These are phyloP conservation scores for Eupithecia centaureata DNA, from an alignment of 2,888 invertebrate species.

Conservation along the genomic window DNA sequence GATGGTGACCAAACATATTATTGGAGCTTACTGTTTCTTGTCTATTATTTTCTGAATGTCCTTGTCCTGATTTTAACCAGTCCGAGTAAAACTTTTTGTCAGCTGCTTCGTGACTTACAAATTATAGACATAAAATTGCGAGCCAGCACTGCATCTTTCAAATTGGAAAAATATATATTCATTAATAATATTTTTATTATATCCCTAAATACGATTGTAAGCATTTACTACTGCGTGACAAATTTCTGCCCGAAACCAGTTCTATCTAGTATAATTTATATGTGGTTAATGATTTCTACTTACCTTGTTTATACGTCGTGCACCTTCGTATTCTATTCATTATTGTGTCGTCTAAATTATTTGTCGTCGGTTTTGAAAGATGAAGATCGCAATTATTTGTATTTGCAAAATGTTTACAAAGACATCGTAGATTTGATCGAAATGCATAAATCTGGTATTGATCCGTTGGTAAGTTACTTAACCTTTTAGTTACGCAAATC, in stretches of 20 bases:
- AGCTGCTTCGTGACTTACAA: not conserved
- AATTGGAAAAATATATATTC: not conserved
- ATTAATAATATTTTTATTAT: not conserved
- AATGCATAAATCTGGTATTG: conserved; percentile 10
- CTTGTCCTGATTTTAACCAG: not conserved
- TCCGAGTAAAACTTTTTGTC: conserved; percentile 4
- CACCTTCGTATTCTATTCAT: not conserved
- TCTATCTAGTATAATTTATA: not conserved
- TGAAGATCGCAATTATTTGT: not conserved
- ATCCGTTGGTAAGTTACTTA: not conserved
- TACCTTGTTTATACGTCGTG: not conserved
- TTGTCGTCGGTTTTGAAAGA: not conserved
- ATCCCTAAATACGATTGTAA: not conserved
- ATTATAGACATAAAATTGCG: not conserved
- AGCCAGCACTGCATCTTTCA: not conserved
- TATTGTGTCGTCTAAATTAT: not conserved
- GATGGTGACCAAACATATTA: not conserved
- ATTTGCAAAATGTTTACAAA: not conserved
- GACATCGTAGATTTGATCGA: conserved; percentile 1
- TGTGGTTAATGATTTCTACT: not conserved
- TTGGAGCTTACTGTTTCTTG: not conserved
- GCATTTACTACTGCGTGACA: not conserved
- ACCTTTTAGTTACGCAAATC: not conserved
- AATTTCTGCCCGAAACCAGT: not conserved
- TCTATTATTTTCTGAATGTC: not conserved